Evolutionary conservation across 2,888 invertebrate species (phyloP), one percentile per base, ranked within the genome.

Genomic region (Eupithecia centaureata): DNA sequence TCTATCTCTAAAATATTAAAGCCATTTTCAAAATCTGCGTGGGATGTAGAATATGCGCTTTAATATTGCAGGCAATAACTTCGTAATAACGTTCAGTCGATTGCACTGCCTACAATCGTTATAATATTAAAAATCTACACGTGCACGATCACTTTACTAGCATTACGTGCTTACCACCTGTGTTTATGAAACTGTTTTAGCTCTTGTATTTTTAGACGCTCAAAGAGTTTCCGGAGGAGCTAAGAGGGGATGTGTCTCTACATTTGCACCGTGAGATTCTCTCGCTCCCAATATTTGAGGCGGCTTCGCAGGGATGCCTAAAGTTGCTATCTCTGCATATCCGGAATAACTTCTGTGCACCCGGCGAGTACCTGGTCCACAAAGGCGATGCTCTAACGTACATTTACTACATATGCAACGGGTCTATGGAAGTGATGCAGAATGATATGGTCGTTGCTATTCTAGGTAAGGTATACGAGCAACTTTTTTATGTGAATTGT

Each of bases 361-460:
- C 99, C 4, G 98, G 98, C 67, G 99, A 99, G 87, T 98, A 96
- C 86, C 95, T 99, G 58, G 96, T 98, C 54, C 98, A 98, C 91
- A 97, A 97, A 92, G 98, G 98, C 51, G 99, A 99, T 82, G 98
- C 98, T 7, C 95, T 99, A 32, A 96, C 97, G 71, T 98, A 98
- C 85, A 97, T 99, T 80, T 98, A 98, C 91, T 98, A 98, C 89
- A 96, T 99, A 75, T 98, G 98, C 93, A 98, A 98, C 84, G 99
- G 99, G 7, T 98, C 98, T 32, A 98, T 99, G 98, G 99, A 99
- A 91, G 98, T 99, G 56, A 97, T 99, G 81, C 98, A 98, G 87
- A 97, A 98, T 82, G 97, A 96, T 73, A 98, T 98, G 98, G 99
- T 99, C 63, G 98, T 99, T 25, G 99, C 99, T 68, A 99, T 99